These are phyloP conservation scores for Eudemis profundana DNA, from an alignment of 2,888 invertebrate genomes.

Conservation along the genomic window DNA sequence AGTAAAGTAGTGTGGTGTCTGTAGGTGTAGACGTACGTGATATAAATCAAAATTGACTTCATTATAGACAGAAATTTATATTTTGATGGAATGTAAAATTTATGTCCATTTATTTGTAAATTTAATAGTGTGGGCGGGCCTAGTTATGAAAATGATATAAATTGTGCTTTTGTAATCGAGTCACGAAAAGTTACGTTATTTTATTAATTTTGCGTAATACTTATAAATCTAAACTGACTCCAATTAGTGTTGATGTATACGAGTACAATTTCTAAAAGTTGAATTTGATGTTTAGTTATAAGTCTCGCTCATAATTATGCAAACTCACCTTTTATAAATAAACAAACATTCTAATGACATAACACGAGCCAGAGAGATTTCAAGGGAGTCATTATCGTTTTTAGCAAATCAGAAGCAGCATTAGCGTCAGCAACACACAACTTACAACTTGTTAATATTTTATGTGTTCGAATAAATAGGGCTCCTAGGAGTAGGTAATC, in stretches of 20 bases:
- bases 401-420: slow-evolving; percentile 15
- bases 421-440: slow-evolving; percentile 14
- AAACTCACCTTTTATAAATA: neutral
- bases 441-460: slow-evolving; percentile 28
- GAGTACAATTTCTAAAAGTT: no score
- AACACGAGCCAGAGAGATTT: slow-evolving; percentile 14
- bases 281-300: no score
- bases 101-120: slow-evolving; percentile 27
- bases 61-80: slow-evolving; percentile 37
- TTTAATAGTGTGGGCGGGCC: slow-evolving; percentile 18
- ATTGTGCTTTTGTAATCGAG: neutral
- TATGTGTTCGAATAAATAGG: slow-evolving; percentile 8
- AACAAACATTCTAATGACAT: slow-evolving; percentile 13
- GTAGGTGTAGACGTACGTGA: slow-evolving; percentile 24
- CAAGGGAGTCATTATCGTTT: slow-evolving; percentile 20
- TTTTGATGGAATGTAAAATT: slow-evolving; percentile 36
- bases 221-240: neutral
- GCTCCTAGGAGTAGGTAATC: slow-evolving; percentile 1
- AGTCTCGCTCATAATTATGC: neutral
- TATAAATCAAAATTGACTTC: slow-evolving; percentile 38
- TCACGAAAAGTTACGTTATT: neutral
- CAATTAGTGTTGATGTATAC: no score
- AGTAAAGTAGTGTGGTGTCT: slow-evolving; percentile 10
- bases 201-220: neutral
- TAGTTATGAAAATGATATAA: slow-evolving; percentile 11